Evolutionary conservation across 1,140 invertebrate genomes (phyloP), one percentile per base, ranked within the genome.

Genomic region (Olivierus martensii): DNA sequence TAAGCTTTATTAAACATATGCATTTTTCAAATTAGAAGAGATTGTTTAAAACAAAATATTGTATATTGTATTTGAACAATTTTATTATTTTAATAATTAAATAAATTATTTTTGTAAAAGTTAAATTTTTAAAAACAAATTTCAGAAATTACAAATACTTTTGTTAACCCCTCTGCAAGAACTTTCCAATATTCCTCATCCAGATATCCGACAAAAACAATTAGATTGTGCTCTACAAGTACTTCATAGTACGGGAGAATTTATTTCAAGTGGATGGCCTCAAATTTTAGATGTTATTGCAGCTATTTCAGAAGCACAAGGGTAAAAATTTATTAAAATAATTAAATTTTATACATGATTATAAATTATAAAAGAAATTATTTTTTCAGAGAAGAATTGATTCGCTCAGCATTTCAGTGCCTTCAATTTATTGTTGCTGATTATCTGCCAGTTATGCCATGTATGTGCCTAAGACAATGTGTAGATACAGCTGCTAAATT

Each of bases 401-500:
- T 97, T 53, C 77, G 91, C 44, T 84, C 87, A 58, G 90, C 91
- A 41, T 97, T 97, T 70, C 91, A 96, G 68, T 95, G 92, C 71
- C 74, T 96, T 41, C 92, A 97, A 66, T 71, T 96, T 55, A 88
- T 98, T 34, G 87, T 96, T n/a, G 94, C 92, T 3, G 94, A 99
- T 70, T 93, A 91, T 69, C 73, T 92, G 55, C 84, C 84, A 59
- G 77, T 86, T 58, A 83, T 96, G 80, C 79, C 89, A 58, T 82
- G 84, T 77, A 69, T 82, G 63, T 83, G 91, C 69, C 76, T 98
- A 57, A 83, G 91, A 37, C 71, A 89, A 3, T 90, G 90, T 64
- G 83, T 98, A 10, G 87, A 93, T 62, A 92, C 93, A 4, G 89
- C 91, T 18, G 87, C 91, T 0, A 90, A 89, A 65, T 99, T 98